Conservation (phyloP, 2,113 vertebrate genomes). For the Todiramphus chloris region DNA sequence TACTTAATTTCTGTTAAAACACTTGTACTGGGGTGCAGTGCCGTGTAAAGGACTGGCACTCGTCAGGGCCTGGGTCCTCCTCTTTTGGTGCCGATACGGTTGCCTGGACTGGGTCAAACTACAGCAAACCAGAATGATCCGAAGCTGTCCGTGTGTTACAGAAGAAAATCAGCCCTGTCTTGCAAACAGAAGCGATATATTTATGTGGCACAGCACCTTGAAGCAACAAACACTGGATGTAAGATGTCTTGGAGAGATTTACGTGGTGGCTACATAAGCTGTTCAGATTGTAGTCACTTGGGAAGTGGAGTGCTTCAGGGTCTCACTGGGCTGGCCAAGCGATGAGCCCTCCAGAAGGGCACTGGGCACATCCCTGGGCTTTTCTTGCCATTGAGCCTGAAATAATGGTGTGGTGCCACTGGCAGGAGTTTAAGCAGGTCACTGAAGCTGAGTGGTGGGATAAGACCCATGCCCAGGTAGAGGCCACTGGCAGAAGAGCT, state of each 20-base stretch:
- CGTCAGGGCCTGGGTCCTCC: neutral
- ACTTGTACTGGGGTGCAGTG: neutral
- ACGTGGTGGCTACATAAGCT: neutral
- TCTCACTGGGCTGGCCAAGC: neutral
- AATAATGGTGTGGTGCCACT: neutral
- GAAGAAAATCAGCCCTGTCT: neutral
- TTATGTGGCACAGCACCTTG: neutral
- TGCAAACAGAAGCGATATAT: neutral
- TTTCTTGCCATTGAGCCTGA: neutral
- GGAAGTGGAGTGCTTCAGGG: neutral
- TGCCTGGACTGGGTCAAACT: neutral
- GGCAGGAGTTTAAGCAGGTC: neutral
- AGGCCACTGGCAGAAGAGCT: neutral
- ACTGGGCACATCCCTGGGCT: accelerated
- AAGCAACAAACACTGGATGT: neutral
- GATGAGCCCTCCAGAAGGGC: neutral
- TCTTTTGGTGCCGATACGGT: neutral
- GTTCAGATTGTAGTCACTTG: neutral
- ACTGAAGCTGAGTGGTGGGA: neutral
- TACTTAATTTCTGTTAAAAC: neutral
- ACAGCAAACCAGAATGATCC: neutral
- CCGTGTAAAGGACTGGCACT: neutral
- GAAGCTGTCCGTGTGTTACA: neutral
- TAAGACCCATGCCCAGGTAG: neutral
- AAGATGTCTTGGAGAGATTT: neutral